Evolutionary conservation across 2,888 invertebrate genomes (phyloP).

Genomic region (Helleia helle): DNA sequence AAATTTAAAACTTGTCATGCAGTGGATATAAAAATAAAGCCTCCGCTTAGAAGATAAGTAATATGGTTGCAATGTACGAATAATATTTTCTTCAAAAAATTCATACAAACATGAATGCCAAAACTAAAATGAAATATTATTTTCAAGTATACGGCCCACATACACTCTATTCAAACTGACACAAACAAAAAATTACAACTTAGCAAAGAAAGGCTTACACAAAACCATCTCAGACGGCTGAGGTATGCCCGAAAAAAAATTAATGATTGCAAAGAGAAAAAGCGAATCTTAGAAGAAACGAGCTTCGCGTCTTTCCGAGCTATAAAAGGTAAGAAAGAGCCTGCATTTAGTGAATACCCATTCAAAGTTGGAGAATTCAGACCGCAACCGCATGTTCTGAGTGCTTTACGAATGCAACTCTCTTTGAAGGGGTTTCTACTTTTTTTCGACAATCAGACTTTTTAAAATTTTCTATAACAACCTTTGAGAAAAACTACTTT

Average conservation of each 20-base stretch:
- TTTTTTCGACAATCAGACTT: slow-evolving; percentile 63
- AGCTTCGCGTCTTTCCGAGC: slow-evolving; percentile 57
- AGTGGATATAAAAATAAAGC: no score
- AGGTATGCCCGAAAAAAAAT: slow-evolving; percentile 40
- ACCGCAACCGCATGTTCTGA: slow-evolving; percentile 49
- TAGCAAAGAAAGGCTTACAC: slow-evolving; percentile 11
- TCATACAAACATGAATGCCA: neutral
- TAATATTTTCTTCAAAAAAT: no score
- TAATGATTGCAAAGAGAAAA: slow-evolving; percentile 32
- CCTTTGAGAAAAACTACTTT: slow-evolving; percentile 10
- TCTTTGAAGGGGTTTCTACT: slow-evolving; percentile 45
- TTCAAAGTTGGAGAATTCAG: slow-evolving; percentile 58
- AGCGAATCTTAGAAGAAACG: slow-evolving; percentile 57
- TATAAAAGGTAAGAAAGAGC: slow-evolving; percentile 63
- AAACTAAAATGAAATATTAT: slow-evolving; percentile 4
- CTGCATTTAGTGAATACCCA: slow-evolving; percentile 70
- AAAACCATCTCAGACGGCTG: slow-evolving; percentile 24
- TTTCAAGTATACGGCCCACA: slow-evolving; percentile 4
- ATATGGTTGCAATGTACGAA: no score
- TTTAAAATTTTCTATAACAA: slow-evolving; percentile 19
- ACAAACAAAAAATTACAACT: slow-evolving; percentile 9
- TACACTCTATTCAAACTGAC: neutral
- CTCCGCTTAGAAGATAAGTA: no score
- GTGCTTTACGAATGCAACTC: slow-evolving; percentile 31
- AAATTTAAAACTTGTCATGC: neutral